These are phyloP conservation scores for Sinocyclocheilus grahami DNA, from an alignment of 2,113 vertebrate genomes.

Conservation along the genomic window DNA sequence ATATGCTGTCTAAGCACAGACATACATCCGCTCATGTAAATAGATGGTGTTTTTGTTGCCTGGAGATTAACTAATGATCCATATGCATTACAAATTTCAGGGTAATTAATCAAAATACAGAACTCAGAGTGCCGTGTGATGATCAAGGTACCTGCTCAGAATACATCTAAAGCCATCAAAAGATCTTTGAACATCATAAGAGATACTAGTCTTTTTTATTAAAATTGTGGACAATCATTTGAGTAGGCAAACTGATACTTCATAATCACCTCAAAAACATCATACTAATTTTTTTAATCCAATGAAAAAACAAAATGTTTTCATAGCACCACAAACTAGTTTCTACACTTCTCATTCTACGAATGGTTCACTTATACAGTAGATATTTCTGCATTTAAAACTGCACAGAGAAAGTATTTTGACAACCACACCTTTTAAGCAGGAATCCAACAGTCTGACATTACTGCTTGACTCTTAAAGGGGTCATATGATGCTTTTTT, in stretches of 20 bases:
- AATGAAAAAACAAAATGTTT: neutral
- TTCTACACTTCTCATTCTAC: neutral
- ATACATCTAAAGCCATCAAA: slow-evolving; percentile 41
- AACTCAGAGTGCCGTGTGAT: neutral
- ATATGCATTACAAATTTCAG: slow-evolving; percentile 29
- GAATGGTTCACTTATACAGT: neutral
- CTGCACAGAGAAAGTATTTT: neutral
- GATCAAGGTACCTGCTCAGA: slow-evolving; percentile 36
- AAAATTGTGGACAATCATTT: slow-evolving; percentile 19
- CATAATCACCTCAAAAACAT: slow-evolving; percentile 1
- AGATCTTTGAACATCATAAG: slow-evolving; percentile 54
- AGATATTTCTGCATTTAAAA: neutral
- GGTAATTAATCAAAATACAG: slow-evolving; percentile 46
- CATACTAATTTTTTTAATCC: neutral
- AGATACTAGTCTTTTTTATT: slow-evolving; percentile 23
- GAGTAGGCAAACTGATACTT: neutral
- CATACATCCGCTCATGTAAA: slow-evolving; percentile 1
- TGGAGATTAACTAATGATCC: neutral
- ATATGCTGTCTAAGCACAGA: slow-evolving; percentile 9
- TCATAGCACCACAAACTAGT: neutral
- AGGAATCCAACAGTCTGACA: neutral
- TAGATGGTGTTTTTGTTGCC: neutral
- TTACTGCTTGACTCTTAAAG: neutral
- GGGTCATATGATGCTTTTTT: too few species aligned
- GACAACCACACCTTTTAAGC: neutral